Base-by-base conservation (phyloP, 2,113 vertebrate genomes). In the Siniperca knerii region DNA sequence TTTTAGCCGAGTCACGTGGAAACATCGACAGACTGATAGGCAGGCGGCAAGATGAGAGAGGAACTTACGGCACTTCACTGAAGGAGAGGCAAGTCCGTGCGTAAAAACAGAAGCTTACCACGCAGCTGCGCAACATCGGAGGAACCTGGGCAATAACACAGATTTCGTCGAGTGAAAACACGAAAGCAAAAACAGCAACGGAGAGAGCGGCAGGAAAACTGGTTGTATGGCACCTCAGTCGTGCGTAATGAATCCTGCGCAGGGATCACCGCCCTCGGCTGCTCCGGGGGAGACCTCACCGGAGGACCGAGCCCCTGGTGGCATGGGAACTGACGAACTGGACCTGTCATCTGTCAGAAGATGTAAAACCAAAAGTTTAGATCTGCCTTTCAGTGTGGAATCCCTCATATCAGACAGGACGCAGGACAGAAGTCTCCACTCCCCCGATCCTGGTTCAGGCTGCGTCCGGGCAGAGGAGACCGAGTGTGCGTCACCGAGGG, bases 321-420 rank as follows among this genome's bases (percentile, higher is more conserved):
- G 87, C 57, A 73, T 69, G 52, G 90, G 87, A 86, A 85, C 82
- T 12, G 93, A 95, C 50, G 90, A 93, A 77, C 75, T 90, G 80
- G 94, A 94, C 67, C 83, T 87, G 74, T 87, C 92, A 55, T 74
- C 90, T 48, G 87, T 82, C 58, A 92, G 91, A 83, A 92, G 90
- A 82, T 93, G 89, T 82, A 95, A 95, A 90, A 83, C 4, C 81
- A 95, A 93, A 85, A 84, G 82, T 58, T 70, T 83, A 55, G 88
- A 94, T 54, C 92, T 97, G 67, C 92, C 96, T 21, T 97, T 97
- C 87, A 96, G 97, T 44, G 96, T 97, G 77, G 95, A 97, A 15
- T 96, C 96, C 11, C 93, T 96, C 76, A 96, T 96, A 82, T 94
- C 94, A 1, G 93, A 96, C 90, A 90, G 90, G 85, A 88, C 88